Conservation (phyloP, 37 sponge, comb jelly and placozoan genomes). For the Chondrosia reniformis region DNA sequence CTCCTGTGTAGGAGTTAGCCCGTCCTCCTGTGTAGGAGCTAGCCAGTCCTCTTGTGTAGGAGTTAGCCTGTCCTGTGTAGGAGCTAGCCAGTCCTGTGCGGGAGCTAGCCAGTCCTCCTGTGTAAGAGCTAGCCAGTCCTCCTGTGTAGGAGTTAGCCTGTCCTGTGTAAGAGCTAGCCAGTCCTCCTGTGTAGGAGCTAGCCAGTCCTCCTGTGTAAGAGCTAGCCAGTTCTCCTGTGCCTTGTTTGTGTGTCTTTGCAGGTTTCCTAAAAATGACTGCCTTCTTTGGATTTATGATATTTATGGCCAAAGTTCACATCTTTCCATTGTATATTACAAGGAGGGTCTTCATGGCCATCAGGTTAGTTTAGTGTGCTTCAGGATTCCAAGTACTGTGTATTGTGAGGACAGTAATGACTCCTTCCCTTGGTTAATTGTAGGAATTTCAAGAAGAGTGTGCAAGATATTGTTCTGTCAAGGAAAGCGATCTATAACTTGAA, state of each 20-base stretch:
- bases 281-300: constrained; percentile 75
- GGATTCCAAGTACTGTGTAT: neutral
- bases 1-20: neutral
- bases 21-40: neutral
- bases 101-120: neutral
- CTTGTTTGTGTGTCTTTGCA: constrained; percentile 4
- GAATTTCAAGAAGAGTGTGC: constrained; percentile 81
- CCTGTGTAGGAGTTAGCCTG: too few species aligned
- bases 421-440: neutral
- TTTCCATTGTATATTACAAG: constrained; percentile 91
- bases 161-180: neutral
- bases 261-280: constrained; percentile 66
- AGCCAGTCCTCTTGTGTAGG: neutral
- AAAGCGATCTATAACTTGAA: constrained; percentile 90
- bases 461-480: constrained; percentile 75
- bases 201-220: neutral
- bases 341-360: constrained; percentile 83
- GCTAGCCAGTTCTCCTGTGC: neutral
- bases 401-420: neutral
- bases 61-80: neutral
- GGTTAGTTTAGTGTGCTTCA: constrained; percentile 39
- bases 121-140: neutral
- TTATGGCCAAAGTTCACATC: constrained; percentile 89
- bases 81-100: neutral
- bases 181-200: neutral